A percentile compares a stretch with the other conserved stretches of the same genome.
Evolutionary conservation across 1,140 invertebrate genomes (phyloP).

Genomic region (Leptopilina clavipes): DNA sequence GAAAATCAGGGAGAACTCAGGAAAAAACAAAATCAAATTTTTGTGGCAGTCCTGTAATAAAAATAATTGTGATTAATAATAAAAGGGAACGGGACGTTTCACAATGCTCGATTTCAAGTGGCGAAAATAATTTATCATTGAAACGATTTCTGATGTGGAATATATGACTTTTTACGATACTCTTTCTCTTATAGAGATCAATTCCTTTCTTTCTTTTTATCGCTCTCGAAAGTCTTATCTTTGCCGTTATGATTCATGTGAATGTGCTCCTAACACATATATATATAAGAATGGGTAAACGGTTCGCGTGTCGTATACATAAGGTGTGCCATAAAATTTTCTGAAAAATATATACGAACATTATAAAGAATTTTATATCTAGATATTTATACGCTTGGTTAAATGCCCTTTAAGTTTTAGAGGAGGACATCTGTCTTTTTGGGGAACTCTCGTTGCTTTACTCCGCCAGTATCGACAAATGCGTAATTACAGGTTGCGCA

Average conservation of each 20-base stretch:
- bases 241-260: slow-evolving; percentile 47
- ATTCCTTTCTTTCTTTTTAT: slow-evolving; percentile 41
- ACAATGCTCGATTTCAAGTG: no score
- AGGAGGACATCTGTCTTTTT: not conserved
- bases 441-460: not conserved
- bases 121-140: not conserved
- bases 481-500: slow-evolving; percentile 19
- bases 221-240: slow-evolving; percentile 48
- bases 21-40: no score
- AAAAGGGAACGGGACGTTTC: no score
- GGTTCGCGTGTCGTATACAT: slow-evolving; percentile 45
- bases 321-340: slow-evolving; percentile 50
- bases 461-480: slow-evolving; percentile 6
- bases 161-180: not conserved
- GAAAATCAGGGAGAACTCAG: no score
- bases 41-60: no score
- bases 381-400: slow-evolving; percentile 48
- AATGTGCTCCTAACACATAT: slow-evolving; percentile 10
- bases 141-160: not conserved
- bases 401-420: slow-evolving; percentile 41
- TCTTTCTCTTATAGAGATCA: slow-evolving; percentile 32
- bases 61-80: no score
- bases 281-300: slow-evolving; percentile 49
- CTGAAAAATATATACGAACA: slow-evolving; percentile 20
- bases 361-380: slow-evolving; percentile 43